Percentiles rank a stretch among this genome's conserved stretches.
Evolutionary conservation across 1,140 invertebrate species (phyloP).

Genomic region (Formica exsecta): DNA sequence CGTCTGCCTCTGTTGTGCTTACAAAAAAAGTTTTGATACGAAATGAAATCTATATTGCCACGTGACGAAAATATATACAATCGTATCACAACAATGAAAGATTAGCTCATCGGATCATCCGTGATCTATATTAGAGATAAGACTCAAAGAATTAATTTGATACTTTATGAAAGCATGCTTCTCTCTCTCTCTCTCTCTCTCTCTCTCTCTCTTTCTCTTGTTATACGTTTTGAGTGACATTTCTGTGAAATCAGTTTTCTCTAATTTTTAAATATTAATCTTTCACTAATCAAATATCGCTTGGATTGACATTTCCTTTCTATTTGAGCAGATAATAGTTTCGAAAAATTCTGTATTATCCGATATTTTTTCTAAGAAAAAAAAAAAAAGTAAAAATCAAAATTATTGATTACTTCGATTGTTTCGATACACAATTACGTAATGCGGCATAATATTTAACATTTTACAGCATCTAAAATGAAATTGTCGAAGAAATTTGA

Average conservation of each 20-base stretch:
- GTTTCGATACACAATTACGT: neutral
- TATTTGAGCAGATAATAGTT: neutral
- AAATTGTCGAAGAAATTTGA: neutral
- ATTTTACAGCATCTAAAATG: neutral
- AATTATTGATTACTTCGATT: neutral
- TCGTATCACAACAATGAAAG: neutral
- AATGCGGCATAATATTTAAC: neutral
- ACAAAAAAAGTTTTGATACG: slow-evolving; percentile 17
- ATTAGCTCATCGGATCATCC: slow-evolving; percentile 12
- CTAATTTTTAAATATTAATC: neutral
- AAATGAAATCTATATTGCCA: neutral
- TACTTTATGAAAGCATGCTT: slow-evolving; percentile 1
- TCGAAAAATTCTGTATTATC: neutral
- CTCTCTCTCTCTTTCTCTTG: neutral
- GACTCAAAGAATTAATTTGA: neutral
- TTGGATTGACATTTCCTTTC: neutral
- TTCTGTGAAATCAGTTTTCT: neutral
- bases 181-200: neutral
- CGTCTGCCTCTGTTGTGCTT: neutral
- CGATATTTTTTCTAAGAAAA: neutral
- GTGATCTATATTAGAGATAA: neutral
- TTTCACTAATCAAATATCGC: neutral
- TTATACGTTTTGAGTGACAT: too few relatives aligned
- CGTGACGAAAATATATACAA: neutral
- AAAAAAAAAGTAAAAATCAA: neutral